phyloP scores from a whole-genome alignment of 2,113 vertebrate genomes.

The Nyctereutes procyonoides region DNA sequence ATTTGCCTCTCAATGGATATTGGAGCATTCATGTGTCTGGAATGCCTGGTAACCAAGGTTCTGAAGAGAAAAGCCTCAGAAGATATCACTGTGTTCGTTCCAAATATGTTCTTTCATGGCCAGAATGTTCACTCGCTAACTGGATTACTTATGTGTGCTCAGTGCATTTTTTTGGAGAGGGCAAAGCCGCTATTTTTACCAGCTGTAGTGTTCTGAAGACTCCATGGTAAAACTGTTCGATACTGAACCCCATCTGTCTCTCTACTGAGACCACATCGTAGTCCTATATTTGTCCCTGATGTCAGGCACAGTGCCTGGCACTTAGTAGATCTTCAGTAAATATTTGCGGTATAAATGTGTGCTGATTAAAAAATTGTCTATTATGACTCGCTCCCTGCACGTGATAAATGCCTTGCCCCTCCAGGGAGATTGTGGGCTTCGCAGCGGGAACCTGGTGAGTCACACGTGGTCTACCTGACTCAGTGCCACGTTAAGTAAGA shows the following conservation, averaged over 20 bases:
- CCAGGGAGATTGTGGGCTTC: not conserved
- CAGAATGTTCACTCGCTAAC: slow-evolving; percentile 6
- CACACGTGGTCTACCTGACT: not conserved
- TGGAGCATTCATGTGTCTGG: not conserved
- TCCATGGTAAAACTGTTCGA: not conserved
- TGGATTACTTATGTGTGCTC: slow-evolving; percentile 19
- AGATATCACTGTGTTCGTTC: not conserved
- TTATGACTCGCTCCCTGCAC: not conserved
- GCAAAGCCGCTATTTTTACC: slow-evolving; percentile 63
- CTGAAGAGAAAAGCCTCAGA: not conserved
- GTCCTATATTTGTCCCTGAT: not conserved
- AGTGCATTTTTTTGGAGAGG: not conserved
- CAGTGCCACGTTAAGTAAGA: not conserved
- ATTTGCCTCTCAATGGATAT: not conserved
- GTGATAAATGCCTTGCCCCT: not conserved
- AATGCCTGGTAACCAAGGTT: not conserved
- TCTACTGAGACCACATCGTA: not conserved
- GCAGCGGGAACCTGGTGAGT: not conserved
- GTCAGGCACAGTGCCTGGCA: not conserved
- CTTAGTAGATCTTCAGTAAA: slow-evolving; percentile 69
- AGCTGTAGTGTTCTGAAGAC: not conserved
- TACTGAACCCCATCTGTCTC: slow-evolving; percentile 5
- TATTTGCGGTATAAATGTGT: slow-evolving; percentile 45
- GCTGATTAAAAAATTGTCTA: slow-evolving; percentile 21
- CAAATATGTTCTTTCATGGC: not conserved